Conservation (phyloP, 1,140 invertebrate species). For the Cherax quadricarinatus region DNA sequence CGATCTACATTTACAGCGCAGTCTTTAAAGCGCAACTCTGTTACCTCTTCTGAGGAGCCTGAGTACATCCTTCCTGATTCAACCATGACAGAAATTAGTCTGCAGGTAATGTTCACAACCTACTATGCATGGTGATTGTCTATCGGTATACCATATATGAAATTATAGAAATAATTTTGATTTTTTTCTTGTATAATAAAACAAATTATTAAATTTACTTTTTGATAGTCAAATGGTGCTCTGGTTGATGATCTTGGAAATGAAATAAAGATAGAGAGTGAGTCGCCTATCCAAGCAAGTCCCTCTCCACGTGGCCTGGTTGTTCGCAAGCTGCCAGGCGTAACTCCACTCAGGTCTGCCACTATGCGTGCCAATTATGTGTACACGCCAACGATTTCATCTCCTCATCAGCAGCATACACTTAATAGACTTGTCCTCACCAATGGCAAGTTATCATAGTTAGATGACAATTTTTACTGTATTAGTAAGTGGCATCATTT, state of each 20-base stretch:
- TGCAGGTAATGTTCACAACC: constrained; percentile 44
- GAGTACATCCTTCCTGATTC: constrained; percentile 72
- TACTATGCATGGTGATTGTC: not conserved
- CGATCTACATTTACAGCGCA: constrained; percentile 33
- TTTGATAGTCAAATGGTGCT: constrained; percentile 63
- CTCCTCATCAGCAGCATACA: constrained; percentile 64
- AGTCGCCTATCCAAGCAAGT: constrained; percentile 38
- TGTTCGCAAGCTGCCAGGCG: constrained; percentile 66
- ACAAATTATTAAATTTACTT: not conserved
- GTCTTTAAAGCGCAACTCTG: constrained; percentile 48
- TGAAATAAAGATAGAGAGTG: constrained; percentile 71
- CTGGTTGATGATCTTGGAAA: constrained; percentile 72
- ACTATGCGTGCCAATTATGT: constrained; percentile 70
- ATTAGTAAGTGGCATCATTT: not conserved
- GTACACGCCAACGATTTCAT: constrained; percentile 66
- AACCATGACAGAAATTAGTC: constrained; percentile 72
- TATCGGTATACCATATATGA: not conserved
- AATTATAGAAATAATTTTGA: not conserved
- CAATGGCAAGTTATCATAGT: constrained; percentile 72
- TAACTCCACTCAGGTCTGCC: constrained; percentile 66
- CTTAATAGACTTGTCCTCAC: constrained; percentile 72
- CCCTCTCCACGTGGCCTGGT: constrained; percentile 66
- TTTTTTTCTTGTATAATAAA: not conserved
- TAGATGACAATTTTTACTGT: not conserved
- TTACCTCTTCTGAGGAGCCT: constrained; percentile 54